phyloP scores from a whole-genome alignment of 2,888 invertebrate species.

The Synergus laeviventris region DNA sequence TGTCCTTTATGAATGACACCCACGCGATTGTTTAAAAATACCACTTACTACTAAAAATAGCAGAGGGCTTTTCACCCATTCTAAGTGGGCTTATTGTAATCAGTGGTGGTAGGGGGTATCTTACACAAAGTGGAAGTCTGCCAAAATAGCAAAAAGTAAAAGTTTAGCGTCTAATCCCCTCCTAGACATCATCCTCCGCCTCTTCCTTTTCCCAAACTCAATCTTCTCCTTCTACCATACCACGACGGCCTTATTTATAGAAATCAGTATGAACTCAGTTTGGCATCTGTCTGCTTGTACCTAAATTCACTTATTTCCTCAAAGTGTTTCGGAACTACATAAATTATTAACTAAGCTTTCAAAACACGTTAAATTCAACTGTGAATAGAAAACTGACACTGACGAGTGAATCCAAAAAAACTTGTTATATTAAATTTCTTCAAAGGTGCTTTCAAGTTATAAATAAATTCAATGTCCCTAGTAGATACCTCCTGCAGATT shows the following conservation, averaged over 20 bases:
- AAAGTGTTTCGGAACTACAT: slow-evolving; percentile 54
- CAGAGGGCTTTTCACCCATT: slow-evolving; percentile 30
- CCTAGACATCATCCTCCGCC: slow-evolving; percentile 50
- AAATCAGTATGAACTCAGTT: slow-evolving; percentile 72
- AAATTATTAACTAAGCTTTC: slow-evolving; percentile 13
- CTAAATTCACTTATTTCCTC: slow-evolving; percentile 56
- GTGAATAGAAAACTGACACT: neutral
- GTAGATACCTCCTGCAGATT: slow-evolving; percentile 1
- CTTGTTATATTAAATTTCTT: neutral
- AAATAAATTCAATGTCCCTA: slow-evolving; percentile 20
- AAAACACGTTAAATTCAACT: neutral
- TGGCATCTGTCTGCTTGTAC: slow-evolving; percentile 67
- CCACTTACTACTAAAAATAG: slow-evolving; percentile 41
- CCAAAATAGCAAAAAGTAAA: slow-evolving; percentile 68
- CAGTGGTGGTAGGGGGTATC: slow-evolving; percentile 36
- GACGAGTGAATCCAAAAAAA: neutral
- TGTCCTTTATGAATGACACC: slow-evolving; percentile 55
- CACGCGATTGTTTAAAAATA: slow-evolving; percentile 58
- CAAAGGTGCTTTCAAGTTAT: neutral
- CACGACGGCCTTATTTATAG: slow-evolving; percentile 72
- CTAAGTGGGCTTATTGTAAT: slow-evolving; percentile 43
- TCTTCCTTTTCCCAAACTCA: slow-evolving; percentile 55
- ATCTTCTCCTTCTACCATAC: slow-evolving; percentile 61
- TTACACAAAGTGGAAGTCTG: slow-evolving; percentile 57
- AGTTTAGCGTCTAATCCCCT: slow-evolving; percentile 52